Base-by-base conservation (phyloP, 1,140 invertebrate species). In the Magallana gigas region DNA sequence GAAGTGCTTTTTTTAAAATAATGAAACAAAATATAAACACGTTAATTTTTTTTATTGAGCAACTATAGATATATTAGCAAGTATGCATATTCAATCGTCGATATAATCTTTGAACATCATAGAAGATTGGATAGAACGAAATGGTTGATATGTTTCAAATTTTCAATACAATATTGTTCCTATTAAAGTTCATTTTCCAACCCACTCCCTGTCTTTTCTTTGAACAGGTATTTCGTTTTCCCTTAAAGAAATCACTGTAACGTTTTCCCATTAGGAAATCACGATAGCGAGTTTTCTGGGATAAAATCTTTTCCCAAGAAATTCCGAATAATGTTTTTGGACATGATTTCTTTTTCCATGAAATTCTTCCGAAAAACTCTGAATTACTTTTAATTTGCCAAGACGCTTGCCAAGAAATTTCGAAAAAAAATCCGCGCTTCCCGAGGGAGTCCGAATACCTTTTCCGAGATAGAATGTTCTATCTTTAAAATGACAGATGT, bases 361-460 rank as follows among this genome's bases (percentile, higher is more conserved):
- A 23, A 36, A 71, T 29, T 71, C 18, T 86, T 11, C 85, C 85
- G 58, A 86, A 58, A 36, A 86, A 86, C 23, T 86, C 85, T 58
- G 82, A 62, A n/a, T 48, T n/a, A 23, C 85, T 76, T 83, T 86
- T 86, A n/a, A 58, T 80, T n/a, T 86, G 76, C 48, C 56, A n/a
- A 81, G 29, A 1, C 85, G 85, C 82, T 86, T 86, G 12, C 85
- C 85, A 58, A 86, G 58, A 86, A 86, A 86, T 86, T 86, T 76
- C 23, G 82, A 82, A 23, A 58, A 81, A 29, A 1, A 57, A 16
- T 12, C 82, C 71, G 23, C 85, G 76, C 57, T 86, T 86, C 11
- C 85, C 85, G 7, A 86, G 36, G 48, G 82, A 86, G 57, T 86
- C 85, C 57, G 71, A 64, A 58, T 80, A 57, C n/a, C n/a, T n/a